Evolutionary conservation across 2,113 vertebrate genomes (phyloP).

Genomic region (Ptychochromis oligacanthus): DNA sequence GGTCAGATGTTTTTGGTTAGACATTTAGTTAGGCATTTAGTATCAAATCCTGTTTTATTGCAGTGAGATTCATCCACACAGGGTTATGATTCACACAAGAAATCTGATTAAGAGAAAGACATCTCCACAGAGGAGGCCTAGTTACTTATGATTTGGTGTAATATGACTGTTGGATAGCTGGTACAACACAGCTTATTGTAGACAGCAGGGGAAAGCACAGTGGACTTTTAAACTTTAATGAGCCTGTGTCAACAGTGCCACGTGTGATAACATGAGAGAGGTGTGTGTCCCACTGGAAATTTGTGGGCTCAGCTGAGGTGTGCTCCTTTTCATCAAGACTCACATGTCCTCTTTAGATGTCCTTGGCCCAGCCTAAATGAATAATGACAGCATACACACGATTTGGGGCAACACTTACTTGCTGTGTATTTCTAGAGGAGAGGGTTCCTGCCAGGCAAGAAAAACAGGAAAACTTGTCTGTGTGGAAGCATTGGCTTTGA

Average conservation of each 20-base stretch:
- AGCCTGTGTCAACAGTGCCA: slow-evolving; percentile 11
- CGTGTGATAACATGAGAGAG: slow-evolving; percentile 1
- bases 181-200: neutral
- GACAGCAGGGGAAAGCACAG: slow-evolving; percentile 4
- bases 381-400: neutral
- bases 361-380: slow-evolving; percentile 8
- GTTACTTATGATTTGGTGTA: slow-evolving; percentile 16
- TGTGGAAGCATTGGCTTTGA: slow-evolving; percentile 60
- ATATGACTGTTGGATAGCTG: neutral
- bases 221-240: slow-evolving; percentile 10
- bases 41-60: slow-evolving; percentile 9
- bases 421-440: slow-evolving; percentile 14
- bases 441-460: slow-evolving; percentile 26
- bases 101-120: neutral
- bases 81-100: slow-evolving; percentile 21
- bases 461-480: slow-evolving; percentile 50
- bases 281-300: neutral
- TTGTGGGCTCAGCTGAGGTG: slow-evolving; percentile 37
- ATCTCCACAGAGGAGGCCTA: neutral
- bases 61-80: neutral
- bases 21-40: slow-evolving; percentile 27
- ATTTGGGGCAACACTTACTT: slow-evolving; percentile 36
- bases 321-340: slow-evolving; percentile 15
- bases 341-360: slow-evolving; percentile 19
- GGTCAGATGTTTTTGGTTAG: slow-evolving; percentile 45